A percentile compares a stretch with the other conserved stretches of the same genome.
phyloP scores from a whole-genome alignment of 2,113 vertebrate genomes.

The Himantopus leucocephalus region DNA sequence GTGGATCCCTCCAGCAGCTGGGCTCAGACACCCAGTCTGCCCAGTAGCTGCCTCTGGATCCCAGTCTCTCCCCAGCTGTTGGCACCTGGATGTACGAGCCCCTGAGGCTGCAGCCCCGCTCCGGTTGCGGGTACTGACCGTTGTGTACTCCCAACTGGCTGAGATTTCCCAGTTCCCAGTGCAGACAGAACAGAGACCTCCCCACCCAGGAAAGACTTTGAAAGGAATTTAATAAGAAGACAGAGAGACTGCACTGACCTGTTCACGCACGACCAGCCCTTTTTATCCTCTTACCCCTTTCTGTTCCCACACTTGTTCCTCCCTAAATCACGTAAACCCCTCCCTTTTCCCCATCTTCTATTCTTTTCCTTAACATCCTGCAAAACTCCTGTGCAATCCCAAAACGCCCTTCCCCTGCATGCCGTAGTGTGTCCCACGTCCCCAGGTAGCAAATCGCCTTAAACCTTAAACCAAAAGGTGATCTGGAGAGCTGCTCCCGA shows the following conservation, averaged over 20 bases:
- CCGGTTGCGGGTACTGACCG: not conserved
- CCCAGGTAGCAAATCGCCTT: not conserved
- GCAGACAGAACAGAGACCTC: not conserved
- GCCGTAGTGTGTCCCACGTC: not conserved
- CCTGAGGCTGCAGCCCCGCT: not conserved
- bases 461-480: not conserved
- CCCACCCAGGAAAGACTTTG: not conserved
- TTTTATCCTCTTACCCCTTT: not conserved
- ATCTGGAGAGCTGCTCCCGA: not conserved
- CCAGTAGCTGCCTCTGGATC: not conserved
- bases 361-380: not conserved
- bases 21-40: too few species aligned
- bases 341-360: not conserved
- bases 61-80: not conserved
- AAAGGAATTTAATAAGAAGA: not conserved
- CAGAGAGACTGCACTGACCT: not conserved
- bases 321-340: not conserved
- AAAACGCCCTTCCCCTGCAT: not conserved
- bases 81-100: not conserved
- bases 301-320: not conserved
- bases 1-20: not conserved
- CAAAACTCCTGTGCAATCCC: not conserved
- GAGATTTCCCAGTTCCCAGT: not conserved
- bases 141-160: not conserved
- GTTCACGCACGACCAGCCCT: not conserved